Base-by-base conservation (phyloP, 2,113 vertebrate genomes). In the Zosterops lateralis region DNA sequence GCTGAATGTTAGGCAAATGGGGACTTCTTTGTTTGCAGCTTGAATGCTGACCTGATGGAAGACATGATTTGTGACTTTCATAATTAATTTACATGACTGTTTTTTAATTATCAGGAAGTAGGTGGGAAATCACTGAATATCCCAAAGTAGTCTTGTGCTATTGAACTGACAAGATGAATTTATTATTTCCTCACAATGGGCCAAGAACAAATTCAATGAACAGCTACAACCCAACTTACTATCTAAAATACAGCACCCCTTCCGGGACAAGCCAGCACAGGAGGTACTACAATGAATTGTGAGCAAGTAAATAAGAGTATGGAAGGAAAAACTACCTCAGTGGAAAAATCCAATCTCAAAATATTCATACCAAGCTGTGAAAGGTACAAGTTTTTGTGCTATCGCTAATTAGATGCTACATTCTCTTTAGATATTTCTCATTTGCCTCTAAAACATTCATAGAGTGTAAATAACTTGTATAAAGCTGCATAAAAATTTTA, bases 141-240 rank as follows among this genome's bases (percentile, higher is more conserved):
- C 12, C 87, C 51, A 2, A 85, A 82, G 64, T 8, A 62, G 67
- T 56, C 20, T 26, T 51, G 19, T 44, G 44, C 78, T 95, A 94
- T 84, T 95, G 91, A 94, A 56, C 62, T 92, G 74, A 87, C 94
- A 75, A 65, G 18, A 84, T 47, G 6, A 64, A 97, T 96, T 94
- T 96, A 95, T 91, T 76, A 56, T 89, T 97, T 96, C 93, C 92
- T 92, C 53, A 15, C 51, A 80, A 9, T 7, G 44, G 28, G 29
- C 42, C 75, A 83, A 87, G 24, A 5, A 74, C 36, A 87, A 94
- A 89, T 87, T 93, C 92, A 93, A 58, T 82, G 58, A 78, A 62
- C 22, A 56, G 28, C 62, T 87, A 48, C 56, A 87, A n/a, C 51
- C 24, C 42, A 58, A 21, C 20, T 72, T 72, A n/a, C 31, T 75